Evolutionary conservation across 2,888 invertebrate species (phyloP), one percentile per base, ranked within the genome.

Genomic region (Melanostoma mellinum): DNA sequence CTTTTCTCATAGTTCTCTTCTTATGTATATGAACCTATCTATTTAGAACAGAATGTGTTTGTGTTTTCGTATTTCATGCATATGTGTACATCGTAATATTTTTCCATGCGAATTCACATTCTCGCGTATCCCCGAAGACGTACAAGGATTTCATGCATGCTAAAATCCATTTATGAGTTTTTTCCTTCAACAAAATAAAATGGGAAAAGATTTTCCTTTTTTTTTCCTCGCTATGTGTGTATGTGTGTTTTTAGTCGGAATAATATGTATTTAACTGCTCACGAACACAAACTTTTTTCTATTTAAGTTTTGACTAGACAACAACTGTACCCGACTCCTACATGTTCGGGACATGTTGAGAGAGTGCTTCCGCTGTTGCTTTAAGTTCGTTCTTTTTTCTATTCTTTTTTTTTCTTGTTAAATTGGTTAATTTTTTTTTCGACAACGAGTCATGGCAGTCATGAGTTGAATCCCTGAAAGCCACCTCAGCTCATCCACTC

Each of bases 141-240:
- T 68, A 77, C 81, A 81, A 81, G 77, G 81, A 81, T 81, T 80
- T 81, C 81, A 81, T 77, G 81, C 81, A 81, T 81, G 81, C 36
- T 72, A 81, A 81, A 77, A 81, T 77, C 81, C 77, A 77, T 81
- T 81, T 81, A 81, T 77, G 72, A 81, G 71, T 76, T 77, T 81
- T 81, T 50, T 60, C 50, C 46, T 81, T 44, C 55, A 55, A 60
- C 35, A 77, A 60, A 71, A 46, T 58, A 77, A 71, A 81, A 67
- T 46, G 67, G 42, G 76, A 72, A 77, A 52, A 72, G 72, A 55
- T 73, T 72, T 67, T 69, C 46, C 44, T 30, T 50, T 65, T 10
- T 56, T 6, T 10, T 56, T 40, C 6, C 35, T 40, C 32, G 8
- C 32, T 9, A 20, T 35, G 5, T 30, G 65, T 4, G 33, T 3